phyloP scores from a whole-genome alignment of 2,113 vertebrate species.

The Chitala chitala region DNA sequence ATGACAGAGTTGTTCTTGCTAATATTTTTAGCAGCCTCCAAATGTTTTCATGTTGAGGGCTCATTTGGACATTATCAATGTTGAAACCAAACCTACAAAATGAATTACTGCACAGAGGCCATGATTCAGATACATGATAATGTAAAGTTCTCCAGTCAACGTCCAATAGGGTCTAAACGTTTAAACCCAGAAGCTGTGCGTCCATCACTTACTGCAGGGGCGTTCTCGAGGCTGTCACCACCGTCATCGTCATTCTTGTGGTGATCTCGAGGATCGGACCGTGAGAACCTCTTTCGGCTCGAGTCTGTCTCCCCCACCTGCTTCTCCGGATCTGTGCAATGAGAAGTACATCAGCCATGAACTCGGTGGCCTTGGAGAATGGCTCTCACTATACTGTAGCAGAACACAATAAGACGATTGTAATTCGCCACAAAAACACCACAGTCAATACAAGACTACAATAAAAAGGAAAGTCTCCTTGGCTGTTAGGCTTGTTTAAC shows the following conservation, averaged over 20 bases:
- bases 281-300: conserved; percentile 33
- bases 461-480: neutral
- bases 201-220: conserved; percentile 52
- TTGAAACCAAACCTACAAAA: too few species aligned
- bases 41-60: too few species aligned
- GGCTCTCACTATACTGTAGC: neutral
- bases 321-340: conserved; percentile 63
- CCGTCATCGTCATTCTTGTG: conserved; percentile 60
- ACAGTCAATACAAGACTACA: neutral
- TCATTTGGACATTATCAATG: too few species aligned
- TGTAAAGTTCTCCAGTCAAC: too few species aligned
- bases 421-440: neutral
- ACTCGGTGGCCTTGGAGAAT: neutral
- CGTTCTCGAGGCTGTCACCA: conserved; percentile 68
- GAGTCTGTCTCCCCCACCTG: conserved; percentile 54
- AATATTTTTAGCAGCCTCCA: too few species aligned
- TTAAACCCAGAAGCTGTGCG: neutral
- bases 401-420: neutral
- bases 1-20: too few species aligned
- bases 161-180: too few species aligned
- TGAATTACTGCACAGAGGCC: too few species aligned
- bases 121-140: too few species aligned
- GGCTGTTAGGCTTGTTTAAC: neutral
- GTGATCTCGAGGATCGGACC: conserved; percentile 8
- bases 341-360: neutral